Base-by-base conservation (phyloP, 2,888 invertebrate genomes). In the Mimachlamys varia region DNA sequence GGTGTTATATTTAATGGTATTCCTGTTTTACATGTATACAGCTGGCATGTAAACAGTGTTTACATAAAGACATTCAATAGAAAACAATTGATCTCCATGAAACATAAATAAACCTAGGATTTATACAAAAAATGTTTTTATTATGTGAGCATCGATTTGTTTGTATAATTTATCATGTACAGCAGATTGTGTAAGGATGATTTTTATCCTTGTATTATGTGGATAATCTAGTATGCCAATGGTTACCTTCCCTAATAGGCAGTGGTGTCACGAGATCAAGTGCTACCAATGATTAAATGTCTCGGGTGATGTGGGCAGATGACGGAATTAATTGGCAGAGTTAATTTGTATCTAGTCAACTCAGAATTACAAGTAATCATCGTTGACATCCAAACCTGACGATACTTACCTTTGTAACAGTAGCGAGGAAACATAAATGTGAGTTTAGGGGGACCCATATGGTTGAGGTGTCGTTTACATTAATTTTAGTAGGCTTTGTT, bases 371-470 rank as follows among this genome's bases (percentile, higher is more conserved):
- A 27, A 22, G 7, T 76, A 76, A 76, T 76, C 76, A 76, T 76
- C 76, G 15, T 2, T 33, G 76, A 76, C 15, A 76, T 76, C 27
- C 76, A 15, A 76, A 33, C 33, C 27, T 15, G 12, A 22, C 10
- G 33, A 27, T 33, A 76, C 76, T 76, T 76, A 76, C 76, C 76
- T 76, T 76, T 76, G 76, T 76, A 76, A 76, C 76, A 33, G 76
- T 76, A 76, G 76, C 33, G 33, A 10, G 58, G 12, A 1, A 76
- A 27, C 76, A 76, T 76, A 27, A 76, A 76, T 12, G 22, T 27
- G 13, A 15, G 33, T 76, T 62, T 76, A 76, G 12, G 33, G 33
- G 5, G 3, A 5, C 27, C 7, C 27, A 19, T 33, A 33, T 76
- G 17, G 76, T 5, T 10, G 10, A 22, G 76, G 76, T 76, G 76